Evolutionary conservation across 2,797 vertebrate genomes (phyloP).

Genomic region (Allobates femoralis): DNA sequence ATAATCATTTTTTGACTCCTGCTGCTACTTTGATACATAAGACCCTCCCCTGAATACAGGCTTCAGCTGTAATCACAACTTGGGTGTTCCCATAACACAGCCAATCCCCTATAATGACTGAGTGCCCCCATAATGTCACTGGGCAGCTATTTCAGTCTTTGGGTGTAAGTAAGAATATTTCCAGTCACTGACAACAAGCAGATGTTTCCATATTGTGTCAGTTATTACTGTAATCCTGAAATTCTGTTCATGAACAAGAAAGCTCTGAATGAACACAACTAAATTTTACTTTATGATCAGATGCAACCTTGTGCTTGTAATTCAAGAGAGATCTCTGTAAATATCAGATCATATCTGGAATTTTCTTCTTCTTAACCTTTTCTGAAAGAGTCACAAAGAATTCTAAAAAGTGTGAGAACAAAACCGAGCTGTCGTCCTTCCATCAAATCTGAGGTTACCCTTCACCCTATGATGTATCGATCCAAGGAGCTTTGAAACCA

Average conservation of each 20-base stretch:
- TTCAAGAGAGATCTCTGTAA: neutral
- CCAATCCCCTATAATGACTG: too few relatives aligned
- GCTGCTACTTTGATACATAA: too few relatives aligned
- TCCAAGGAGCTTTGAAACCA: constrained; percentile 21
- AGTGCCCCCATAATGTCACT: too few relatives aligned
- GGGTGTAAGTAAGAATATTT: too few relatives aligned
- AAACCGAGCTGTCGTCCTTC: constrained; percentile 19
- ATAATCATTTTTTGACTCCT: too few relatives aligned
- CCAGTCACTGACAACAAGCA: neutral
- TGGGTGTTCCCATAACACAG: too few relatives aligned
- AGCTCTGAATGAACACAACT: neutral
- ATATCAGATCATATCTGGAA: neutral
- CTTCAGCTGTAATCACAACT: too few relatives aligned
- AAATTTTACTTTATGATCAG: too few relatives aligned
- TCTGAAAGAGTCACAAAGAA: neutral
- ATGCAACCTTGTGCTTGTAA: neutral
- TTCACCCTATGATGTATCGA: neutral
- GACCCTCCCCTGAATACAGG: too few relatives aligned
- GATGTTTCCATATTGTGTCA: neutral
- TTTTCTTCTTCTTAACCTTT: neutral
- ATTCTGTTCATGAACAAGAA: neutral
- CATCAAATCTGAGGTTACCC: constrained; percentile 6
- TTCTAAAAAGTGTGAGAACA: constrained; percentile 33
- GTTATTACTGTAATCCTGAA: neutral
- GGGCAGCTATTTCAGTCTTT: too few relatives aligned